Evolutionary conservation across 2,797 vertebrate species (phyloP).

Genomic region (Myotis findleyi): DNA sequence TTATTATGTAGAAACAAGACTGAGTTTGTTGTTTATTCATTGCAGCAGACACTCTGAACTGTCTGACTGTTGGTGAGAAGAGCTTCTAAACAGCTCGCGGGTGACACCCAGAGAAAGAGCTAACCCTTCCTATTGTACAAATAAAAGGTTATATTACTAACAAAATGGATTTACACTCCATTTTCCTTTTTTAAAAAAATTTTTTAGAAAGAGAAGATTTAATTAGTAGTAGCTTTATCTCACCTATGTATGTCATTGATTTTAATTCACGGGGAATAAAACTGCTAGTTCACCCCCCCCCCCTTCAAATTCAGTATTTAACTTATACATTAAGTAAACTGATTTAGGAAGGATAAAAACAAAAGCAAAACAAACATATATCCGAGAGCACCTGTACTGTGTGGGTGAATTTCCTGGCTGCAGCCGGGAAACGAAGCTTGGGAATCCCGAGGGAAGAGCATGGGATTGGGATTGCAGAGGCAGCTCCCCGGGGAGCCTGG

Average conservation of each 20-base stretch:
- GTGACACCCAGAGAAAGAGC: neutral
- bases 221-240: conserved; percentile 30
- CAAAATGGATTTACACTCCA: neutral
- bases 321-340: neutral
- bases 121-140: neutral
- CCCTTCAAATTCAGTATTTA: neutral
- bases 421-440: neutral
- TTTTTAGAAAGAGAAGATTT: conserved; percentile 29
- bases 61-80: neutral
- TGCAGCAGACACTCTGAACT: neutral
- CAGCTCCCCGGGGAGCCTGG: neutral
- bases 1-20: neutral
- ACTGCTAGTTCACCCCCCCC: neutral
- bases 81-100: neutral
- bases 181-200: neutral
- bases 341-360: neutral
- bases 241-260: neutral
- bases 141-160: neutral
- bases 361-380: neutral
- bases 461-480: neutral
- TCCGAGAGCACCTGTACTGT: neutral
- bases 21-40: neutral
- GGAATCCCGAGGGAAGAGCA: neutral
- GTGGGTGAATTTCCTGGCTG: neutral
- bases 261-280: neutral